A percentile compares a stretch with the other conserved stretches of the same genome.
phyloP scores from a whole-genome alignment of 2,113 vertebrate genomes.

The Embiotoca jacksoni region DNA sequence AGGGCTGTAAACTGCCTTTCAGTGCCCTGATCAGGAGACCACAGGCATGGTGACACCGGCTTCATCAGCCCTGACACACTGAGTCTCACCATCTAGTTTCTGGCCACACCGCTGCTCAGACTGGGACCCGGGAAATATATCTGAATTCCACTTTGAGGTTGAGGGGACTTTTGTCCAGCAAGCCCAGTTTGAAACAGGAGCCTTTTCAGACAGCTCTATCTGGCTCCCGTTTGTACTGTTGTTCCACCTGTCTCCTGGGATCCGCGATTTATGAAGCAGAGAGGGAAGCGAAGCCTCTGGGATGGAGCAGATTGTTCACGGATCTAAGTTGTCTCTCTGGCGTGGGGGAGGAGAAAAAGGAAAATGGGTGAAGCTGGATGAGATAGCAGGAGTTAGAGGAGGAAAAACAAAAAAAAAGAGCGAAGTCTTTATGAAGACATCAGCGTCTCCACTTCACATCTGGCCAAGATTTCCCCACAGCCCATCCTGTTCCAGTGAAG shows the following conservation, averaged over 20 bases:
- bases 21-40: constrained; percentile 53
- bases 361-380: constrained; percentile 34
- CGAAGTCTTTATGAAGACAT: constrained; percentile 80
- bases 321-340: constrained; percentile 67
- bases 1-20: constrained; percentile 70
- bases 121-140: constrained; percentile 29
- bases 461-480: constrained; percentile 62
- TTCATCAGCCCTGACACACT: background rate
- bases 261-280: constrained; percentile 78
- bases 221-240: constrained; percentile 64
- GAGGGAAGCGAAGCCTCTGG: constrained; percentile 54
- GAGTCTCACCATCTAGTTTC: background rate
- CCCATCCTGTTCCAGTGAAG: constrained; percentile 57
- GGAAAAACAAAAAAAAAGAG: background rate
- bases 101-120: background rate
- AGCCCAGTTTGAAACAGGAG: constrained; percentile 80
- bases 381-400: constrained; percentile 29
- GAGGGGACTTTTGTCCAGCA: constrained; percentile 72
- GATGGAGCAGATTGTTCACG: constrained; percentile 82
- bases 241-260: constrained; percentile 69
- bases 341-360: constrained; percentile 53
- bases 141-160: constrained; percentile 21
- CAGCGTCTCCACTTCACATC: constrained; percentile 75
- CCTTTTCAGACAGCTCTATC: constrained; percentile 77
- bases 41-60: constrained; percentile 56